phyloP scores from a whole-genome alignment of 1,140 invertebrate genomes.

The Homalodisca vitripennis region DNA sequence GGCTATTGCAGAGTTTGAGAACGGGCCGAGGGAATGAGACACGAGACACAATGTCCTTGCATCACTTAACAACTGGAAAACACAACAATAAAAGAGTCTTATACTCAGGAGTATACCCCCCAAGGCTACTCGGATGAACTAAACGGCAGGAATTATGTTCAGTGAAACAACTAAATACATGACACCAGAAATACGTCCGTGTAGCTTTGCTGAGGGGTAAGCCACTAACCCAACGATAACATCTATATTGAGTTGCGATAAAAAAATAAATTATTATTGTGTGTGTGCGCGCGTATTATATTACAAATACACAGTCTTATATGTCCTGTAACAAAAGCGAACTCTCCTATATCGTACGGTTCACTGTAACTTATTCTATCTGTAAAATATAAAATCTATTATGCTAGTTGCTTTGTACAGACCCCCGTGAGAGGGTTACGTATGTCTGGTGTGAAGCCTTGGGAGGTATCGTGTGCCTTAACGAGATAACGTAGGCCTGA shows the following conservation, averaged over 20 bases:
- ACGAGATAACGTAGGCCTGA: conserved; percentile 34
- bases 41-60: conserved; percentile 30
- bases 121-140: not conserved
- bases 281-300: conserved; percentile 21
- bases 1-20: conserved; percentile 38
- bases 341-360: conserved; percentile 24
- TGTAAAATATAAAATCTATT: conserved; percentile 27
- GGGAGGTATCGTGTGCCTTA: conserved; percentile 28
- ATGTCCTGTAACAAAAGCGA: conserved; percentile 26
- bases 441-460: conserved; percentile 23
- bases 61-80: conserved; percentile 29
- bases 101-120: conserved; percentile 19
- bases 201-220: conserved; percentile 25
- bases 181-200: conserved; percentile 21
- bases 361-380: conserved; percentile 26
- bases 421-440: not conserved
- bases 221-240: conserved; percentile 18
- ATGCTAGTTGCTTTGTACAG: conserved; percentile 24
- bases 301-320: conserved; percentile 26
- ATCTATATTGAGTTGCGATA: conserved; percentile 25
- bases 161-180: conserved; percentile 20
- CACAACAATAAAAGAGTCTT: conserved; percentile 33
- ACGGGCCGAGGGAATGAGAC: conserved; percentile 33
- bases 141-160: conserved; percentile 10
- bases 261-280: conserved; percentile 23